Evolutionary conservation across 2,888 invertebrate species (phyloP), one percentile per base, ranked within the genome.

Genomic region (Cheilosia vernalis): DNA sequence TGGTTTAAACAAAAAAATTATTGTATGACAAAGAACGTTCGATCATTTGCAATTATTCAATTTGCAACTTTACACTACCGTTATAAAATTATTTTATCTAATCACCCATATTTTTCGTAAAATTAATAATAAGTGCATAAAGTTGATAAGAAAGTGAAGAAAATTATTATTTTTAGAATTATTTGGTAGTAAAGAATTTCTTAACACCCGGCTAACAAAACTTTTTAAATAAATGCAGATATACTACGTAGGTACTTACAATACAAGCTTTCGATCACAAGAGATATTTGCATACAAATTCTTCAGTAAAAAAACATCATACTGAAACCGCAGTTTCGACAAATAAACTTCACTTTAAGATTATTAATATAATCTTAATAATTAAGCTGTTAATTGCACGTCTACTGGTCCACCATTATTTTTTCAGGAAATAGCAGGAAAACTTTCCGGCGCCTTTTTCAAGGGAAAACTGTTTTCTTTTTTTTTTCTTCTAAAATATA

Each of bases 361-460:
- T 70, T 33, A 37, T 10, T 30, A 42, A 51, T 37, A 10, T 13
- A 66, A 44, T 40, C 19, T 9, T n/a, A 49, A 73, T 9, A 66
- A 55, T 49, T 4, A 24, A 44, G 37, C 30, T 44, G 24, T 56
- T 42, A 53, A 7, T 44, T 27, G 33, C 21, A 78, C 21, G 53
- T 24, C 49, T 24, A 17, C 37, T 44, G 42, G 37, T 44, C 42
- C 58, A 66, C 53, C 69, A 82, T 64, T 56, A 61, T 47, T 60
- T 67, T 44, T 40, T 42, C 67, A 67, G 44, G 49, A 79, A 63
- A 60, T 67, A 24, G 19, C 17, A 37, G 37, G 37, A 37, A 49
- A 60, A 53, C 51, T 74, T 51, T 56, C 63, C 33, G 63, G 83
- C 70, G 79, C 61, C 53, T 76, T 83, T 83, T 79, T 72, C 19